phyloP scores from a whole-genome alignment of 1,140 invertebrate genomes.

The Chironomus tepperi region DNA sequence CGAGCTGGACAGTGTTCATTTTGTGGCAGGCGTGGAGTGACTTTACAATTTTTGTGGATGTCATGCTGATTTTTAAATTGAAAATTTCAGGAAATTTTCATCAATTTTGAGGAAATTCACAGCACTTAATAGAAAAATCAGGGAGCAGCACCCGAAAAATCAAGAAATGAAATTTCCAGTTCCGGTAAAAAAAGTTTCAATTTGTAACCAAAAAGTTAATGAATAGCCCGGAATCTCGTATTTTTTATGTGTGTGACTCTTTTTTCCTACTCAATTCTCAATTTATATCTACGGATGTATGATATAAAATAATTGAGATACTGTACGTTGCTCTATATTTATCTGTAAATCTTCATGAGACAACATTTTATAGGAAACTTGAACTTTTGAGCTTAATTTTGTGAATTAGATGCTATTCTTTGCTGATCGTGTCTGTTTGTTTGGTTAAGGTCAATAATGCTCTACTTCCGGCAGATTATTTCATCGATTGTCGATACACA shows the following conservation, averaged over 20 bases:
- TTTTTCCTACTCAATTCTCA: conserved; percentile 10
- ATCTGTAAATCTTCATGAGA: neutral
- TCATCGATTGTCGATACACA: no score
- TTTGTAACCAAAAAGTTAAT: neutral
- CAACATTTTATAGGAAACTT: neutral
- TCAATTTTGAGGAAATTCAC: no score
- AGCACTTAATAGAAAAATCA: no score
- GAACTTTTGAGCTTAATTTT: neutral
- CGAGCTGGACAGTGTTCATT: no score
- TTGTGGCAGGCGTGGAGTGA: no score
- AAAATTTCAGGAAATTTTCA: no score
- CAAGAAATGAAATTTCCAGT: no score
- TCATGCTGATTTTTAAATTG: no score
- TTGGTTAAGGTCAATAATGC: no score
- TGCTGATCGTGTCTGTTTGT: neutral
- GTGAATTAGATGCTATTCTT: neutral
- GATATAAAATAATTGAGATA: conserved; percentile 15
- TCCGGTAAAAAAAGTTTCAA: neutral
- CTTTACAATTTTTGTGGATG: no score
- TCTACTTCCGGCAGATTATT: no score
- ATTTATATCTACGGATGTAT: conserved; percentile 7
- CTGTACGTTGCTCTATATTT: neutral
- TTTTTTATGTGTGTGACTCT: neutral
- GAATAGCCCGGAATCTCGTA: neutral
- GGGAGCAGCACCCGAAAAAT: no score